These are phyloP conservation scores for Drosophila fuyamai DNA, from an alignment of 1,140 invertebrate species.

Conservation along the genomic window DNA sequence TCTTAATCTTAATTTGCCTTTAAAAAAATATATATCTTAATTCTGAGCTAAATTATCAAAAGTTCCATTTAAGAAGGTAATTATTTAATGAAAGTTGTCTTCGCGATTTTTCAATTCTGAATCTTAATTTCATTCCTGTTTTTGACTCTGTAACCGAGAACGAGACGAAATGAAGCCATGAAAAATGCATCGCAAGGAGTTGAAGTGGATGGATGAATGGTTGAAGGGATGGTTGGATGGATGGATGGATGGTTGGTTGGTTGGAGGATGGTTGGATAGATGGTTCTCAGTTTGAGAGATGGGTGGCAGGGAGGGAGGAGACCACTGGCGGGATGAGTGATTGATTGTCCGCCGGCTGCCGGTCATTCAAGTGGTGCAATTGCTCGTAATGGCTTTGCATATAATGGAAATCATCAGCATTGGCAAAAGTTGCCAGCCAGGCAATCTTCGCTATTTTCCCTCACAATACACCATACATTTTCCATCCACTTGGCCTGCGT, in stretches of 20 bases:
- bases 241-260: conserved; percentile 12
- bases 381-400: conserved; percentile 80
- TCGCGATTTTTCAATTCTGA: neutral
- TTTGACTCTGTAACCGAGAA: conserved; percentile 9
- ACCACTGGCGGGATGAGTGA: conserved; percentile 49
- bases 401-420: conserved; percentile 72
- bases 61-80: too few relatives aligned
- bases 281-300: conserved; percentile 20
- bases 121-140: neutral
- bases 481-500: neutral
- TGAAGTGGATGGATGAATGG: conserved; percentile 69
- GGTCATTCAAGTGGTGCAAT: conserved; percentile 67
- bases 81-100: neutral
- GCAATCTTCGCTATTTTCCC: neutral
- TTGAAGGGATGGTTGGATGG: conserved; percentile 32
- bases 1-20: too few relatives aligned
- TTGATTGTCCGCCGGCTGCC: conserved; percentile 65
- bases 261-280: conserved; percentile 34
- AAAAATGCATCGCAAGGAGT: conserved; percentile 73
- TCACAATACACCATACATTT: conserved; percentile 3
- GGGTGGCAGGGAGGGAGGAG: conserved; percentile 13
- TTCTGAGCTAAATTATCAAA: too few relatives aligned
- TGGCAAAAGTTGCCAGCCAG: conserved; percentile 4
- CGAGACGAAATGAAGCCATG: conserved; percentile 70
- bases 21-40: too few relatives aligned